phyloP scores from a whole-genome alignment of 2,113 vertebrate species.

The Laticauda laticaudata region DNA sequence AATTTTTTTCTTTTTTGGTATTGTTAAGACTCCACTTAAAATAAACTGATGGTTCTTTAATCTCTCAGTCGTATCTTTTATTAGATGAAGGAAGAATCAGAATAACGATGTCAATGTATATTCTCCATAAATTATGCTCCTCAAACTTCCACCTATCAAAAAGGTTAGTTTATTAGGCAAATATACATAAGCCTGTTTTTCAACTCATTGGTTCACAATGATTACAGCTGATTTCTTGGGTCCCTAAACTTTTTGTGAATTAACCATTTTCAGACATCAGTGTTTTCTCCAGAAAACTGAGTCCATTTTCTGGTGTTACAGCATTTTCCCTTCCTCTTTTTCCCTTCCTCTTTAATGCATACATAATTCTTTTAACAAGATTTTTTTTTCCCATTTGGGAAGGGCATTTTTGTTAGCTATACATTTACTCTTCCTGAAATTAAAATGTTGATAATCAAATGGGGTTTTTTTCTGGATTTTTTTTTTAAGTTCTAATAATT shows the following conservation, averaged over 20 bases:
- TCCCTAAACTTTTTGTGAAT: conserved; percentile 38
- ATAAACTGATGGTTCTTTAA: conserved; percentile 50
- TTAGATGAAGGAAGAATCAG: conserved; percentile 26
- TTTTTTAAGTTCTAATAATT: conserved; percentile 75
- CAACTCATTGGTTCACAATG: conserved; percentile 42
- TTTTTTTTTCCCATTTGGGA: conserved; percentile 46
- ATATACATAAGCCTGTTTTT: conserved; percentile 43
- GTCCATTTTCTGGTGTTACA: conserved; percentile 58
- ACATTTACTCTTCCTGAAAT: conserved; percentile 73
- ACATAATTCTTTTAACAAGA: conserved; percentile 58
- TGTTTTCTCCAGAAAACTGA: conserved; percentile 54
- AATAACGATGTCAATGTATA: conserved; percentile 29
- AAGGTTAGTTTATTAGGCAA: conserved; percentile 18
- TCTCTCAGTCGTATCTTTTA: conserved; percentile 52
- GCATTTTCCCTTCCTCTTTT: conserved; percentile 46
- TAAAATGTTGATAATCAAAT: conserved; percentile 74
- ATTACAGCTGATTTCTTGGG: conserved; percentile 48
- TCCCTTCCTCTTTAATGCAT: conserved; percentile 52
- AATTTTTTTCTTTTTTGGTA: conserved; percentile 3
- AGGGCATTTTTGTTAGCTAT: conserved; percentile 62
- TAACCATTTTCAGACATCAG: conserved; percentile 44
- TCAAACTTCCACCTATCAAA: conserved; percentile 26
- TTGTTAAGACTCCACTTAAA: conserved; percentile 51
- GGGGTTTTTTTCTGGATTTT: conserved; percentile 73
- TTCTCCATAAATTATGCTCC: conserved; percentile 22